Conservation (phyloP, 2,113 vertebrate genomes). For the Mobula hypostoma region DNA sequence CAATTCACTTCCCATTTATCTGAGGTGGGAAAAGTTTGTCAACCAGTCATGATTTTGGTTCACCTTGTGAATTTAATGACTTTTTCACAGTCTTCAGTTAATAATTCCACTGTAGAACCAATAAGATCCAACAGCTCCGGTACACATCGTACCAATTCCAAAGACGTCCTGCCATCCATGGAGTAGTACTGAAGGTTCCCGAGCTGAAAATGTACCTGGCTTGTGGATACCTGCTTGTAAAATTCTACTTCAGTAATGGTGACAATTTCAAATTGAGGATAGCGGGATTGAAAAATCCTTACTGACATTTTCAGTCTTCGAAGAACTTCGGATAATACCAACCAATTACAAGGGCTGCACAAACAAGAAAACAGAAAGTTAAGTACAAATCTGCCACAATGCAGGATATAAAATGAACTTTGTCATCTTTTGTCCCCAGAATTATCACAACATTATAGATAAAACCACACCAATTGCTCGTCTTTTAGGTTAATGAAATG, state of each 20-base stretch:
- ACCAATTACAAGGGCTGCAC: constrained; percentile 90
- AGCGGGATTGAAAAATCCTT: constrained; percentile 86
- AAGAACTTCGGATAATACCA: constrained; percentile 82
- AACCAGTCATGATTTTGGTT: constrained; percentile 30
- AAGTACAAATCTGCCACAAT: not conserved
- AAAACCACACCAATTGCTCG: not conserved
- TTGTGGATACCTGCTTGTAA: constrained; percentile 73
- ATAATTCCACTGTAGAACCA: constrained; percentile 69
- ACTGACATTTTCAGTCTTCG: constrained; percentile 89
- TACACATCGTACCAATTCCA: constrained; percentile 86
- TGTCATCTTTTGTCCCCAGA: not conserved
- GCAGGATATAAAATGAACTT: not conserved
- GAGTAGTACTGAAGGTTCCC: constrained; percentile 49
- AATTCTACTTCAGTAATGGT: constrained; percentile 73
- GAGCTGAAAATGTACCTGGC: constrained; percentile 74
- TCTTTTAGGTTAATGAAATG: not conserved
- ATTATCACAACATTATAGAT: not conserved
- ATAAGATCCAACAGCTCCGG: constrained; percentile 83
- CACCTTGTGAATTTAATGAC: constrained; percentile 34
- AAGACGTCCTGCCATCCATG: constrained; percentile 62
- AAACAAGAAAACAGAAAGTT: not conserved
- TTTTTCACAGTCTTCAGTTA: constrained; percentile 36
- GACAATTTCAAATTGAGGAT: constrained; percentile 85
- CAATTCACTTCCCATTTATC: not conserved
- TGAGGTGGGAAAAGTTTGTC: not conserved